Evolutionary conservation across 2,113 vertebrate genomes (phyloP).

Genomic region (Shinisaurus crocodilurus): DNA sequence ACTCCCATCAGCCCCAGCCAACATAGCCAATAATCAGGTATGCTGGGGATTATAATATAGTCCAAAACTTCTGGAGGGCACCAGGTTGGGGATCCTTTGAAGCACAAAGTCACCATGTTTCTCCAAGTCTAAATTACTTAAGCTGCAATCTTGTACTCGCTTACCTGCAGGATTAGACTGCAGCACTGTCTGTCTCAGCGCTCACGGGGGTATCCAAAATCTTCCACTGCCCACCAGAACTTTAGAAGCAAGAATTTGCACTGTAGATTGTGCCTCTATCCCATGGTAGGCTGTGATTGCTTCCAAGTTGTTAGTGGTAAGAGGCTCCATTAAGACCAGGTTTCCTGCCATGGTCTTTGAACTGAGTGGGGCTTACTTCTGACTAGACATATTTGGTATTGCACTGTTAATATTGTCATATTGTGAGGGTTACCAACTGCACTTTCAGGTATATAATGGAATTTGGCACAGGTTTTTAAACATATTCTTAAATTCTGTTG

Average conservation of each 20-base stretch:
- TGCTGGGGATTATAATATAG: not conserved
- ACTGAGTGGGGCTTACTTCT: no score
- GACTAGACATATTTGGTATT: no score
- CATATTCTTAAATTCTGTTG: not conserved
- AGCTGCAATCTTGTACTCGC: not conserved
- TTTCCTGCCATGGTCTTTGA: not conserved
- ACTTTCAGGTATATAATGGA: not conserved
- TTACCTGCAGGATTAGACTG: not conserved
- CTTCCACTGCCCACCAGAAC: no score
- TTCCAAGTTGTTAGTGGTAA: not conserved
- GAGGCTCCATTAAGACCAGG: not conserved
- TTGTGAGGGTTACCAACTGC: not conserved
- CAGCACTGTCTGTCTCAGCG: no score
- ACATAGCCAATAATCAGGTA: no score
- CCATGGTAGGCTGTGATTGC: not conserved
- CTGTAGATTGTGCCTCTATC: not conserved
- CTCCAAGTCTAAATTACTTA: not conserved
- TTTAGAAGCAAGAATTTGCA: no score
- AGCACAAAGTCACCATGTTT: rapidly evolving
- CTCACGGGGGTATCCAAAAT: no score
- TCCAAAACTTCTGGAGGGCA: not conserved
- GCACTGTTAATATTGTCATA: no score
- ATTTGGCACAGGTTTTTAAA: rapidly evolving
- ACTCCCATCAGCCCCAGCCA: no score
- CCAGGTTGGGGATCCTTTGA: no score